Percentiles rank a stretch among this genome's conserved stretches.
These are phyloP conservation scores for Spheniscus mendiculus DNA, from an alignment of 2,113 vertebrate species.

Conservation along the genomic window DNA sequence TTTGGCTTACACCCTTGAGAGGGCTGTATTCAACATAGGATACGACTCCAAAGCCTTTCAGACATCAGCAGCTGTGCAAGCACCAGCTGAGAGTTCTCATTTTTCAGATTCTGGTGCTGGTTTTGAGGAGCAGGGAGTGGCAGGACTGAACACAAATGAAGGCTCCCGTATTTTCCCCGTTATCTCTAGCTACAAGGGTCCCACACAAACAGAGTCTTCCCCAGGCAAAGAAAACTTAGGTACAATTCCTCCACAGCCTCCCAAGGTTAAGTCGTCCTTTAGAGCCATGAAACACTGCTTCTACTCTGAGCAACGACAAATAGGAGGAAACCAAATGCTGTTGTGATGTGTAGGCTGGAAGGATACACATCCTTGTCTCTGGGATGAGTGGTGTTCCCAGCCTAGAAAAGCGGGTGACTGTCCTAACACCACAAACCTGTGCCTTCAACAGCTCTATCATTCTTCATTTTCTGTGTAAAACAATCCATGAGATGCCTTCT, in stretches of 20 bases:
- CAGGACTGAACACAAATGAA: not conserved
- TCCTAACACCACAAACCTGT: not conserved
- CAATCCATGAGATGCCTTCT: not conserved
- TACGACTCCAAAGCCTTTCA: not conserved
- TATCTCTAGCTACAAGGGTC: not conserved
- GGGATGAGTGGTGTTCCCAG: not conserved
- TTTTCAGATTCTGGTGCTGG: not conserved
- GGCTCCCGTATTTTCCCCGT: accelerated
- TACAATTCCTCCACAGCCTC: not conserved
- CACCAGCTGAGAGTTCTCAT: not conserved
- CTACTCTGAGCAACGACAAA: not conserved
- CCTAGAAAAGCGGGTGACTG: not conserved
- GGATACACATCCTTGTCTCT: not conserved
- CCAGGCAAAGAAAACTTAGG: not conserved
- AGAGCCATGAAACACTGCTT: not conserved
- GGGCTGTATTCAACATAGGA: not conserved
- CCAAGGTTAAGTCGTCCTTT: not conserved
- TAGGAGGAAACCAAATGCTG: not conserved
- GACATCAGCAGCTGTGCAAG: not conserved
- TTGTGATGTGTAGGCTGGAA: not conserved
- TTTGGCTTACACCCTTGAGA: not conserved
- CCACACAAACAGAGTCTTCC: not conserved
- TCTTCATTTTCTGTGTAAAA: not conserved
- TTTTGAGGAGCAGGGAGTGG: not conserved
- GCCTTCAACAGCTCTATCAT: not conserved